Evolutionary conservation across 2,888 invertebrate genomes (phyloP).

Genomic region (Notocelia uddmanniana): DNA sequence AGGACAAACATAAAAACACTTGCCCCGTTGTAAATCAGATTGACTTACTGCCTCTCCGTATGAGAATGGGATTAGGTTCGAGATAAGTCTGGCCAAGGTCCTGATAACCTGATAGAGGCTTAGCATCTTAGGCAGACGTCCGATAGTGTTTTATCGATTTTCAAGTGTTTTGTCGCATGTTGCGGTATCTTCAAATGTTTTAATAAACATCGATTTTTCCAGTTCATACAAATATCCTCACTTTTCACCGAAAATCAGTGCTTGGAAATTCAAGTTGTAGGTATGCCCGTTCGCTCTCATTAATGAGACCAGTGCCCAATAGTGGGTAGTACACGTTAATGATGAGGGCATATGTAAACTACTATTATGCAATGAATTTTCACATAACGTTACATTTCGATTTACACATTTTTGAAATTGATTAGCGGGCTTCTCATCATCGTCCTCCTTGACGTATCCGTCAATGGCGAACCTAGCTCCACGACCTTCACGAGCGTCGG

Average conservation of each 20-base stretch:
- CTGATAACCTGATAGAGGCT: conserved; percentile 7
- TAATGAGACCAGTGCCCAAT: too few relatives aligned
- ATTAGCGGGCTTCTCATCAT: too few relatives aligned
- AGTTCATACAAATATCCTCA: neutral
- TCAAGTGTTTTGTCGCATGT: conserved; percentile 25
- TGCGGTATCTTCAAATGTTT: neutral
- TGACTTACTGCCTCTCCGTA: conserved; percentile 36
- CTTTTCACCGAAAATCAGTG: neutral
- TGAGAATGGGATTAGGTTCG: conserved; percentile 39
- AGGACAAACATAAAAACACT: conserved; percentile 41
- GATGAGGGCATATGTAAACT: too few relatives aligned
- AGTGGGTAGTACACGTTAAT: too few relatives aligned
- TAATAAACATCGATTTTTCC: neutral
- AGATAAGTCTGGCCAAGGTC: conserved; percentile 33
- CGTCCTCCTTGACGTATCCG: too few relatives aligned
- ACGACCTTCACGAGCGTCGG: too few relatives aligned
- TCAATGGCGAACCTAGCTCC: too few relatives aligned
- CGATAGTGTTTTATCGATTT: conserved; percentile 18
- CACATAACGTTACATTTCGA: too few relatives aligned
- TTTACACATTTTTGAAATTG: too few relatives aligned
- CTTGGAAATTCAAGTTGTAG: too few relatives aligned
- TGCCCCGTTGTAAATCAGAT: conserved; percentile 39
- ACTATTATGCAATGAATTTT: too few relatives aligned
- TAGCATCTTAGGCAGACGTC: conserved; percentile 5
- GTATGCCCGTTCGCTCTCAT: too few relatives aligned